Evolutionary conservation across 92 coral and sea anemone species (phyloP).

Genomic region (Pocillopora meandrina): DNA sequence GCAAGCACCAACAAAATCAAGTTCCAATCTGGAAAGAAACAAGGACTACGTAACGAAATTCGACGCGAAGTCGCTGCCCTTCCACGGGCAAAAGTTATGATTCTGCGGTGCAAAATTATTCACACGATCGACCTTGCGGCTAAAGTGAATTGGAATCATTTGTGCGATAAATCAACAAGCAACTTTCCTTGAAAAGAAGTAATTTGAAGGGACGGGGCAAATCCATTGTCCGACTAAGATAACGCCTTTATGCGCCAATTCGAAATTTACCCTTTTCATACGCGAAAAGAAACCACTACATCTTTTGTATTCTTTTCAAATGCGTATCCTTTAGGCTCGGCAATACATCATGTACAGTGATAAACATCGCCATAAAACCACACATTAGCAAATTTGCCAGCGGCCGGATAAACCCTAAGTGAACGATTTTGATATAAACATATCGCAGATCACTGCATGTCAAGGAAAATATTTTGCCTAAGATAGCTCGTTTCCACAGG

Average conservation of each 20-base stretch:
- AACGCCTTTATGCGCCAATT: constrained; percentile 36
- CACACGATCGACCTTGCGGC: constrained; percentile 30
- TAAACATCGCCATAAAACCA: constrained; percentile 31
- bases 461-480: constrained; percentile 1
- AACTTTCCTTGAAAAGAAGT: constrained; percentile 29
- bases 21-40: not conserved
- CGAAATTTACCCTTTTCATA: constrained; percentile 29
- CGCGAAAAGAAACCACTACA: constrained; percentile 27
- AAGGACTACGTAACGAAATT: not conserved
- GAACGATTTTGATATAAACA: constrained; percentile 23
- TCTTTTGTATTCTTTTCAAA: constrained; percentile 32
- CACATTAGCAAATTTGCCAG: constrained; percentile 22
- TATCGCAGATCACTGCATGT: not conserved
- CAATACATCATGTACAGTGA: constrained; percentile 13
- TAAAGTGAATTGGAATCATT: constrained; percentile 39
- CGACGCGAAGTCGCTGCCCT: not conserved
- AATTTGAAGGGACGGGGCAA: constrained; percentile 35
- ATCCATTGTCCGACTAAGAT: constrained; percentile 31
- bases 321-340: constrained; percentile 15
- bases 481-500: not conserved
- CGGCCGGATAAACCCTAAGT: constrained; percentile 10
- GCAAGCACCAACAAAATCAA: not conserved
- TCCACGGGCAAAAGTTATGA: constrained; percentile 26
- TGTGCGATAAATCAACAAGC: constrained; percentile 44
- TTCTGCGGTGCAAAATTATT: constrained; percentile 49